Evolutionary conservation across 2,888 invertebrate species (phyloP).

Genomic region (Clepsis dumicolana): DNA sequence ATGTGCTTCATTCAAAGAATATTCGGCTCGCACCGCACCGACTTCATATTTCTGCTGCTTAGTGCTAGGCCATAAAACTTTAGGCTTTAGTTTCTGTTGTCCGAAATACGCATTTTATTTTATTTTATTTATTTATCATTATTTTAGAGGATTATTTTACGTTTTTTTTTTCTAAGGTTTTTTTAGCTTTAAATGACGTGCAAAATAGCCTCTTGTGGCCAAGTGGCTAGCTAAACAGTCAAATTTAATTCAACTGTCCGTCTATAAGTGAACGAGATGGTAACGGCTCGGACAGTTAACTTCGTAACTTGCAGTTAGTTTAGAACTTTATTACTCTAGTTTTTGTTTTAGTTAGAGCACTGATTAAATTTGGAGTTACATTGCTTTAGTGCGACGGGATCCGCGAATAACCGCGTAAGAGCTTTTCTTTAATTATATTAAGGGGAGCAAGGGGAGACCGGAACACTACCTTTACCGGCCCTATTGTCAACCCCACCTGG

Average conservation of each 20-base stretch:
- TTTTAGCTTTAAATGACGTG: not conserved
- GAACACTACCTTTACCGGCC: not conserved
- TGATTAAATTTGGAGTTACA: slow-evolving; percentile 39
- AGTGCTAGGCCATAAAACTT: too few species aligned
- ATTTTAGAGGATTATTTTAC: too few species aligned
- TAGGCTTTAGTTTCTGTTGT: too few species aligned
- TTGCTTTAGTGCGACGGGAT: too few species aligned
- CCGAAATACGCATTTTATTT: too few species aligned
- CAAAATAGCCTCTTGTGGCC: not conserved
- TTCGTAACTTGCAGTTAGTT: slow-evolving; percentile 9
- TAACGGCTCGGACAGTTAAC: slow-evolving; percentile 18
- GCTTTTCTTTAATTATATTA: too few species aligned
- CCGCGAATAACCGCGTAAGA: too few species aligned
- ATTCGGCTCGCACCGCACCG: too few species aligned
- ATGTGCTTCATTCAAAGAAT: too few species aligned
- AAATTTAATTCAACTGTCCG: not conserved
- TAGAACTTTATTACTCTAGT: slow-evolving; percentile 26
- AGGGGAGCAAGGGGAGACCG: not conserved
- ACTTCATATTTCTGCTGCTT: too few species aligned
- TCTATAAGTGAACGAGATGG: slow-evolving; percentile 3
- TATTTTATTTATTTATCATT: too few species aligned
- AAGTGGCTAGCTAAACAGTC: not conserved
- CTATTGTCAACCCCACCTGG: slow-evolving; percentile 37
- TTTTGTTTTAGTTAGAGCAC: slow-evolving; percentile 22
- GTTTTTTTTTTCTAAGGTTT: too few species aligned